Conservation (phyloP, 2,888 invertebrate species). For the Acronicta aceris region DNA sequence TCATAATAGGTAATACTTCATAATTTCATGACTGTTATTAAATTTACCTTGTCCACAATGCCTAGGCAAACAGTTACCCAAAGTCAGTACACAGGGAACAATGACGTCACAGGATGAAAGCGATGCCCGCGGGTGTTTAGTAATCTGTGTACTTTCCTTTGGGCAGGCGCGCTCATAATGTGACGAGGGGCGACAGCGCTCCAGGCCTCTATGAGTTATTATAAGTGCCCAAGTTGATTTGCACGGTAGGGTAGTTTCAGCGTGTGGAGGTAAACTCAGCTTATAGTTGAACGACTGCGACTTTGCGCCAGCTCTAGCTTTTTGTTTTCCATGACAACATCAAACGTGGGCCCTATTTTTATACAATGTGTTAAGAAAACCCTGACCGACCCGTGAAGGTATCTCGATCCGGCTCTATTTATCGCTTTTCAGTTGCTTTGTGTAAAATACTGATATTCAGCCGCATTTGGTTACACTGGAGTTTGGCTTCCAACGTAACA, state of each 20-base stretch:
- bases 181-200: constrained; percentile 48
- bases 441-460: too few relatives aligned
- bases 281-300: too few relatives aligned
- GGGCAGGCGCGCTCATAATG: constrained; percentile 7
- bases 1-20: constrained; percentile 11
- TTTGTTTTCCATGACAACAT: too few relatives aligned
- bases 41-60: constrained; percentile 6
- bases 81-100: constrained; percentile 1
- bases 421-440: too few relatives aligned
- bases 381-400: too few relatives aligned
- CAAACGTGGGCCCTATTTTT: too few relatives aligned
- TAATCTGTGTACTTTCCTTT: constrained; percentile 34
- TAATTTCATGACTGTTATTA: constrained; percentile 1
- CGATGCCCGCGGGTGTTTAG: constrained; percentile 36
- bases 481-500: too few relatives aligned
- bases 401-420: too few relatives aligned
- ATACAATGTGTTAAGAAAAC: too few relatives aligned
- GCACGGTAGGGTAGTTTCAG: too few relatives aligned
- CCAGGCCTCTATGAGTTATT: constrained; percentile 17
- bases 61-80: constrained; percentile 10
- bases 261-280: not conserved
- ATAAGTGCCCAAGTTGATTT: constrained; percentile 2
- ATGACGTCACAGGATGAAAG: constrained; percentile 43
- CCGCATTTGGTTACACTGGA: too few relatives aligned
- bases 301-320: too few relatives aligned